These are phyloP conservation scores for Cryptotis parvus DNA, from an alignment of 2,113 vertebrate genomes.

Conservation along the genomic window DNA sequence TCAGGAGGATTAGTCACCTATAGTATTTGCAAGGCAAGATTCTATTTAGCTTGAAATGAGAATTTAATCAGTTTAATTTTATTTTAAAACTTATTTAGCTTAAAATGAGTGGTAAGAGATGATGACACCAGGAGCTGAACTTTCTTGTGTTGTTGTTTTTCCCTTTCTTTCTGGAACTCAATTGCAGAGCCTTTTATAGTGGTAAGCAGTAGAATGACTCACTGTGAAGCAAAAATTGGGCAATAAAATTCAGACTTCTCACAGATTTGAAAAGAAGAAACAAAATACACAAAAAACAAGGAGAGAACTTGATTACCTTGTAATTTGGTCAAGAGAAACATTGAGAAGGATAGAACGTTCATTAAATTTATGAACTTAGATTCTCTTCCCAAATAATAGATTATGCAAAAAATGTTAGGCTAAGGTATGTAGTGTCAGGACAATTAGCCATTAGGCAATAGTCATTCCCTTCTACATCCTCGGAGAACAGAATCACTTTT, in stretches of 20 bases:
- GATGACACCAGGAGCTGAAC: not conserved
- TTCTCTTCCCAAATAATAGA: slow-evolving; percentile 31
- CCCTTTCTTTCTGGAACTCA: slow-evolving; percentile 38
- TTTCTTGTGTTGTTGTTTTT: not conserved
- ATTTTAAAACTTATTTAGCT: slow-evolving; percentile 41
- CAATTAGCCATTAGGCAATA: not conserved
- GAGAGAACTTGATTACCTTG: slow-evolving; percentile 44
- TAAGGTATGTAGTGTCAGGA: not conserved
- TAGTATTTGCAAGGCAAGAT: not conserved
- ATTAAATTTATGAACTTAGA: slow-evolving; percentile 23
- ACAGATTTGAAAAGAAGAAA: slow-evolving; percentile 62
- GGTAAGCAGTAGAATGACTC: slow-evolving; percentile 57
- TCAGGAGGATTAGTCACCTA: not conserved
- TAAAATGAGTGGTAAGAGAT: slow-evolving; percentile 43
- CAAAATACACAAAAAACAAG: slow-evolving; percentile 62
- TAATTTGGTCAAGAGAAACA: slow-evolving; percentile 49
- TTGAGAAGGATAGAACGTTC: slow-evolving; percentile 9
- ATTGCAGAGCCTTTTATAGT: slow-evolving; percentile 45
- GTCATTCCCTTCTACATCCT: not conserved
- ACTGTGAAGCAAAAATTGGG: slow-evolving; percentile 55
- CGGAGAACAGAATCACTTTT: not conserved
- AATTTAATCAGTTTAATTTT: not conserved
- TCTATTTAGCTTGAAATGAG: not conserved
- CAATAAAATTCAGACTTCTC: slow-evolving; percentile 58
- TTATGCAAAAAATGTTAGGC: slow-evolving; percentile 25